phyloP scores from a whole-genome alignment of 2,888 invertebrate genomes.

The Thereva unica region DNA sequence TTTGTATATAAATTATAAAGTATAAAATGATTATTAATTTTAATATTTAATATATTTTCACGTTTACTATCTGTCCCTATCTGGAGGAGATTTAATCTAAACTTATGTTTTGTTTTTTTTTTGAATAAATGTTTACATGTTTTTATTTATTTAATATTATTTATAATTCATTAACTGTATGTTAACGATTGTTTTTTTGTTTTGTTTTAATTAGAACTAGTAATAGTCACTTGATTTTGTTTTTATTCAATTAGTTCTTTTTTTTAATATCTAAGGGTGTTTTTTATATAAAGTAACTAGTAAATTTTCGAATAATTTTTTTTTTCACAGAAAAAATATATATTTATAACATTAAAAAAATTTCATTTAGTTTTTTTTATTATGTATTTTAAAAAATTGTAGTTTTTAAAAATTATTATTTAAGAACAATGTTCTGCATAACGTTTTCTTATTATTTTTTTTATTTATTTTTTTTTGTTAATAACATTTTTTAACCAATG shows the following conservation, averaged over 20 bases:
- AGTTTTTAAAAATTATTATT: slow-evolving; percentile 5
- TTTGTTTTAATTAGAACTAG: no score
- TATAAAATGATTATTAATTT: slow-evolving; percentile 29
- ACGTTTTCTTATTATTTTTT: neutral
- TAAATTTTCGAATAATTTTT: no score
- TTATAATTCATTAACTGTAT: slow-evolving; percentile 6
- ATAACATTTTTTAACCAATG: neutral
- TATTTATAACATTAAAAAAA: slow-evolving; percentile 5
- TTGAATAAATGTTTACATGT: slow-evolving; percentile 20
- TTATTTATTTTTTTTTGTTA: neutral
- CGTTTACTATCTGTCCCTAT: neutral
- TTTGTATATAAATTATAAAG: neutral
- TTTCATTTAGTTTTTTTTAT: neutral
- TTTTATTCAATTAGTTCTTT: neutral
- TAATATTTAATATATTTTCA: slow-evolving; percentile 27
- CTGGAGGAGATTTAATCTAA: slow-evolving; percentile 19
- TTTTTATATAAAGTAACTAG: no score
- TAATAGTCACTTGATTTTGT: neutral
- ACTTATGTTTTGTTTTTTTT: slow-evolving; percentile 9
- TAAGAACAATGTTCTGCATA: slow-evolving; percentile 6
- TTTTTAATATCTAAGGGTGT: no score
- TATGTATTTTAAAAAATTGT: neutral
- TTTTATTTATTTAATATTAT: slow-evolving; percentile 17
- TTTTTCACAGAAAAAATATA: neutral
- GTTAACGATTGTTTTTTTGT: no score